Conservation (phyloP, 2,113 vertebrate genomes). For the Probosciger aterrimus region DNA sequence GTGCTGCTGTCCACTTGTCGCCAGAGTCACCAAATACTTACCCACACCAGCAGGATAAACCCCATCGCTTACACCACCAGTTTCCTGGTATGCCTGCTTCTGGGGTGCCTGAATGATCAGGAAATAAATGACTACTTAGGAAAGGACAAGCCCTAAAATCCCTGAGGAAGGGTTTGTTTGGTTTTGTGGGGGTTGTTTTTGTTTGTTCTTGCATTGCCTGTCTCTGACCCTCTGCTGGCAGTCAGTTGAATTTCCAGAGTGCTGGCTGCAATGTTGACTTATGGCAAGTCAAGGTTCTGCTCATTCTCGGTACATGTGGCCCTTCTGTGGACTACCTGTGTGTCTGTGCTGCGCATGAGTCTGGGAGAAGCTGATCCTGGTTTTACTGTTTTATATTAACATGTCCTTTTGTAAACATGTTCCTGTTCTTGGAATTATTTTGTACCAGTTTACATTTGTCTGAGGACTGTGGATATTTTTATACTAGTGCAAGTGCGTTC, state of each 20-base stretch:
- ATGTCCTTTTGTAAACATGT: slow-evolving; percentile 68
- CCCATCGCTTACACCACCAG: background rate
- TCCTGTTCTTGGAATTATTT: slow-evolving; percentile 72
- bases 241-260: background rate
- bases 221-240: background rate
- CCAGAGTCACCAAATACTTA: background rate
- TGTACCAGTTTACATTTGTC: slow-evolving; percentile 70
- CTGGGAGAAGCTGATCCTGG: background rate
- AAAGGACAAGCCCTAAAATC: background rate
- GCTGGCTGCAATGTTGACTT: background rate
- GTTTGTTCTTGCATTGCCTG: background rate
- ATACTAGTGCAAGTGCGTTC: slow-evolving; percentile 71
- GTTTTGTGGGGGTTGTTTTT: background rate
- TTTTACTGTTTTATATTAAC: slow-evolving; percentile 69
- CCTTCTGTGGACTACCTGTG: background rate
- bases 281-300: background rate
- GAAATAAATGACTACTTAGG: background rate
- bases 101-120: background rate
- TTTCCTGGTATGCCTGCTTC: background rate
- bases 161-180: background rate
- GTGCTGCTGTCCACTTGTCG: background rate
- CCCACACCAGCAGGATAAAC: background rate
- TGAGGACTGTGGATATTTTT: slow-evolving; percentile 79
- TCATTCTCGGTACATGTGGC: background rate
- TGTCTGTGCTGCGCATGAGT: background rate